These are phyloP conservation scores for Lagopus leucura DNA, from an alignment of 2,113 vertebrate genomes.

Conservation along the genomic window DNA sequence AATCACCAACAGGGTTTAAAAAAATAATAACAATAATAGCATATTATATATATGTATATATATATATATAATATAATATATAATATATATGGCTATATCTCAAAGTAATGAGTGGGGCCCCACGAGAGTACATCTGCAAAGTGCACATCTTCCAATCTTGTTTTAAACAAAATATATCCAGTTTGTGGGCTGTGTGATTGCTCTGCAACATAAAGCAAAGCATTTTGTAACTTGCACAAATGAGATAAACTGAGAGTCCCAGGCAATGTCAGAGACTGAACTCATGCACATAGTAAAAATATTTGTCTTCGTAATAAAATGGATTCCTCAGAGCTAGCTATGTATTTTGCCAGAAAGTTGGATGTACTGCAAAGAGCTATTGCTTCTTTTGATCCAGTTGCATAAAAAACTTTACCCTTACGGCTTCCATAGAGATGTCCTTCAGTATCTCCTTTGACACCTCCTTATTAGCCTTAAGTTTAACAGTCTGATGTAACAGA, in stretches of 20 bases:
- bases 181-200: neutral
- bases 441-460: neutral
- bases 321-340: neutral
- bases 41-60: too few species aligned
- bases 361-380: neutral
- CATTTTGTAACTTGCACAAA: neutral
- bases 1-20: neutral
- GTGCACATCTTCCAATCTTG: neutral
- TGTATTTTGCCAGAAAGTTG: neutral
- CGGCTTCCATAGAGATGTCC: neutral
- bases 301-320: neutral
- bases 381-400: neutral
- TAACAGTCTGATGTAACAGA: neutral
- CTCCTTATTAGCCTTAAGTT: neutral
- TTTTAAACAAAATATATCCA: neutral
- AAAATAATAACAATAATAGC: neutral
- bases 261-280: neutral
- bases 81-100: neutral
- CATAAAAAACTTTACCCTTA: accelerated
- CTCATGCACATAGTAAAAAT: neutral
- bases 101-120: neutral
- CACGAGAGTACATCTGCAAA: neutral
- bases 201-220: neutral
- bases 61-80: too few species aligned
- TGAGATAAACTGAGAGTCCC: neutral